A percentile compares a stretch with the other conserved stretches of the same genome.
These are phyloP conservation scores for Thera obeliscata DNA, from an alignment of 2,888 invertebrate genomes.

Conservation along the genomic window DNA sequence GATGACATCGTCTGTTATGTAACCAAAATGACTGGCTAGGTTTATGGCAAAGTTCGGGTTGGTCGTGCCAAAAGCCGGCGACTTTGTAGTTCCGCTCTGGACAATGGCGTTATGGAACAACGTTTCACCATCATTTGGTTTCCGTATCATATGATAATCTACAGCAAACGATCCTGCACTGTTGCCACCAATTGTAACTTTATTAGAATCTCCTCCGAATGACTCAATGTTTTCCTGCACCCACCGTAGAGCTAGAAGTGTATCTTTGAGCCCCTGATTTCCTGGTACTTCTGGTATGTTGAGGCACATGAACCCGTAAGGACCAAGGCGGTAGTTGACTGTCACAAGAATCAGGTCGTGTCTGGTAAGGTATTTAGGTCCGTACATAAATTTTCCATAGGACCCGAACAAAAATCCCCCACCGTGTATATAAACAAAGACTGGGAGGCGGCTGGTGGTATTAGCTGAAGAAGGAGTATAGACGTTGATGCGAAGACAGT, in stretches of 20 bases:
- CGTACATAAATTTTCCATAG: conserved; percentile 48
- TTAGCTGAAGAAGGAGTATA: conserved; percentile 57
- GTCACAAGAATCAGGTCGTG: conserved; percentile 62
- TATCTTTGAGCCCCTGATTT: conserved; percentile 69
- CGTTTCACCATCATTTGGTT: conserved; percentile 40
- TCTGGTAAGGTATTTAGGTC: conserved; percentile 56
- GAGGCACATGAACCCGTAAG: conserved; percentile 69
- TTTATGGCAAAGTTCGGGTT: conserved; percentile 49
- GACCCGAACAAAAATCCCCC: conserved; percentile 55
- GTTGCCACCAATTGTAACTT: conserved; percentile 61
- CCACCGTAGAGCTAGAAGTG: conserved; percentile 61
- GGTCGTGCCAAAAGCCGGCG: conserved; percentile 42
- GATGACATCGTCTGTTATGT: conserved; percentile 45
- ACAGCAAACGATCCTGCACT: conserved; percentile 56
- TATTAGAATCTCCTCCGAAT: conserved; percentile 63
- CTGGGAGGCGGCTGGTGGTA: conserved; percentile 51
- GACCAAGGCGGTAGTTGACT: conserved; percentile 65
- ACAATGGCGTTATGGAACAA: conserved; percentile 61
- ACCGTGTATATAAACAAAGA: conserved; percentile 63
- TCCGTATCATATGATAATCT: conserved; percentile 53
- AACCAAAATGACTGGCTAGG: conserved; percentile 55
- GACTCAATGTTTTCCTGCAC: conserved; percentile 59
- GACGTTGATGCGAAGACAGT: conserved; percentile 61
- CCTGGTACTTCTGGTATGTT: conserved; percentile 59
- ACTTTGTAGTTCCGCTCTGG: conserved; percentile 56